phyloP scores from a whole-genome alignment of 2,797 vertebrate species.

The Gymnoscopelus microlampas region DNA sequence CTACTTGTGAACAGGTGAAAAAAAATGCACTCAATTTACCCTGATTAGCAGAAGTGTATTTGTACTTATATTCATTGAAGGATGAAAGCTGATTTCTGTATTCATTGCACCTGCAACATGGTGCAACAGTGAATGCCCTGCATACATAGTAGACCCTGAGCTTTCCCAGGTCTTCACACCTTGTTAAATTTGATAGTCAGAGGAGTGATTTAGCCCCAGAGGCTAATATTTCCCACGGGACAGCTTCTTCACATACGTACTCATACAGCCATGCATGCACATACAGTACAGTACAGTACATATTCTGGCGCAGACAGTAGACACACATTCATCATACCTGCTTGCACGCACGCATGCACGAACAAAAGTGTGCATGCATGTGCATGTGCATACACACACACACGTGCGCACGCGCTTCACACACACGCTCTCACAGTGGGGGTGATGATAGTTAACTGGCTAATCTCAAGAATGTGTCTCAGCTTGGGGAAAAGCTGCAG shows the following conservation, averaged over 20 bases:
- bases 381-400: constrained; percentile 13
- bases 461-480: constrained; percentile 47
- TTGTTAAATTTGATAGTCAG: constrained; percentile 40
- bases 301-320: too few species aligned
- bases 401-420: constrained; percentile 4
- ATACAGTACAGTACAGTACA: too few species aligned
- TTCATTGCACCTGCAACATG: not conserved
- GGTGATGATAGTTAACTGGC: constrained; percentile 61
- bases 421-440: constrained; percentile 13
- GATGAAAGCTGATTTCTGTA: not conserved
- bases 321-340: constrained; percentile 1
- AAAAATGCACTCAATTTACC: too few species aligned
- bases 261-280: too few species aligned
- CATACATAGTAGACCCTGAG: constrained; percentile 8
- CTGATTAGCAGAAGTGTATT: too few species aligned
- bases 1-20: too few species aligned
- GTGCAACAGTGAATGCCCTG: not conserved
- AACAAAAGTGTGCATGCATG: not conserved
- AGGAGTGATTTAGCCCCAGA: constrained; percentile 28
- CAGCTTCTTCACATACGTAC: not conserved
- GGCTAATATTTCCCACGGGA: constrained; percentile 23
- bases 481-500: constrained; percentile 32
- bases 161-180: constrained; percentile 32
- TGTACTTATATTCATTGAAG: not conserved
- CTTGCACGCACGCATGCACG: not conserved